These are phyloP conservation scores for Camptogramma bilineatum DNA, from an alignment of 2,888 invertebrate genomes.

Conservation along the genomic window DNA sequence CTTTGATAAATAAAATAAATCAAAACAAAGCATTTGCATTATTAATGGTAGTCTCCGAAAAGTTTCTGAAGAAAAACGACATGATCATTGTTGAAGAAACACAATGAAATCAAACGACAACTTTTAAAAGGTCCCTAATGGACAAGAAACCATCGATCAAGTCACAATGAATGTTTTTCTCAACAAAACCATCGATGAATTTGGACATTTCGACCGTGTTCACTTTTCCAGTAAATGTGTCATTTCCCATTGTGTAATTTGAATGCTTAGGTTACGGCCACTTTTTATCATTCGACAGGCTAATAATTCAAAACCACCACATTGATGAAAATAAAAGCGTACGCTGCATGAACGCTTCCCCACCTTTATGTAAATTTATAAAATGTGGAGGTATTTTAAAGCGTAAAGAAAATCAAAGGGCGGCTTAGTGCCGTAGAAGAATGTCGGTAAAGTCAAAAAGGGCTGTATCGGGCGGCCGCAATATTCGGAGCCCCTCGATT, in stretches of 20 bases:
- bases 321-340: constrained; percentile 47
- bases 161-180: constrained; percentile 79
- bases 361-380: constrained; percentile 55
- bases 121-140: constrained; percentile 82
- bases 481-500: constrained; percentile 80
- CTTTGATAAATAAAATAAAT: constrained; percentile 59
- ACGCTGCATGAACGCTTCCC: constrained; percentile 37
- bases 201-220: constrained; percentile 63
- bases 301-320: constrained; percentile 52
- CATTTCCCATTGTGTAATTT: constrained; percentile 58
- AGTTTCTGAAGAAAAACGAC: constrained; percentile 67
- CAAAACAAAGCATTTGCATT: constrained; percentile 63
- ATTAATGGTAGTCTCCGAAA: constrained; percentile 70
- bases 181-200: constrained; percentile 75
- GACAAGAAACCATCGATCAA: constrained; percentile 83
- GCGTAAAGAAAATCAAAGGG: constrained; percentile 74
- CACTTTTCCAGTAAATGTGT: constrained; percentile 65
- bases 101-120: constrained; percentile 80
- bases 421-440: constrained; percentile 67
- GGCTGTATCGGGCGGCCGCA: constrained; percentile 77
- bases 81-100: constrained; percentile 70
- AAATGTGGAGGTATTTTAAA: constrained; percentile 64
- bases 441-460: constrained; percentile 76
- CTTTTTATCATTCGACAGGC: constrained; percentile 51
- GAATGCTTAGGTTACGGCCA: constrained; percentile 53